Conservation (phyloP, 2,113 vertebrate species). For the Ancistrus triradiatus region DNA sequence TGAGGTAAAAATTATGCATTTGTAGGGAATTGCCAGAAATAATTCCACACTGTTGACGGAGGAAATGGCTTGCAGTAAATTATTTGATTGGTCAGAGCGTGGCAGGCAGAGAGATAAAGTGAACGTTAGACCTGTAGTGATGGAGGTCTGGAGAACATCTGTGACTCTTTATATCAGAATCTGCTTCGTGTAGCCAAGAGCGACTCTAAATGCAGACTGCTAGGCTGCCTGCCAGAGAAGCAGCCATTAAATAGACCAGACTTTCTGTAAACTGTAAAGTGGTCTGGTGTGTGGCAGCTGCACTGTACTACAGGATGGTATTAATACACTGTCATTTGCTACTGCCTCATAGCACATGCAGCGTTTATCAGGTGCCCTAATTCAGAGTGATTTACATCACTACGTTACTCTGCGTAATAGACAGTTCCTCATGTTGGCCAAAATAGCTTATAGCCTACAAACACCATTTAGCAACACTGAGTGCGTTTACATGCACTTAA, state of each 20-base stretch:
- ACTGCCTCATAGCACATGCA: neutral
- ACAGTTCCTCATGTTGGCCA: too few relatives aligned
- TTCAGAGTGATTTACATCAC: too few relatives aligned
- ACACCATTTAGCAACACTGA: too few relatives aligned
- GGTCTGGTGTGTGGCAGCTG: constrained; percentile 36
- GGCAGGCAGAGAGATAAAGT: constrained; percentile 27
- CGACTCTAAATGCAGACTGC: constrained; percentile 41
- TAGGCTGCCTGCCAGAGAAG: constrained; percentile 38
- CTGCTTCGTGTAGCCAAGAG: constrained; percentile 39
- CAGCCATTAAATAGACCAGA: constrained; percentile 41
- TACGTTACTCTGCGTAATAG: too few relatives aligned
- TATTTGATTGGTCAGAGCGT: neutral
- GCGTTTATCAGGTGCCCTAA: neutral
- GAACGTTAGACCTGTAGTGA: constrained; percentile 12
- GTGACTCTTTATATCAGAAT: constrained; percentile 48
- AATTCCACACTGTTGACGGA: too few relatives aligned
- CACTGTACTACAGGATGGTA: constrained; percentile 7
- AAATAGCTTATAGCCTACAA: too few relatives aligned
- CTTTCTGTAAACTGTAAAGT: constrained; percentile 52
- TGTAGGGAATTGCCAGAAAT: too few relatives aligned
- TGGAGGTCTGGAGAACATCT: constrained; percentile 48
- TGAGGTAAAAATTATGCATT: too few relatives aligned
- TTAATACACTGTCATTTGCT: neutral
- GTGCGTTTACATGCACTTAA: too few relatives aligned
- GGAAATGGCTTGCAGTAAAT: neutral